Percentiles rank a stretch among this genome's conserved stretches.
phyloP scores from a whole-genome alignment of 23 tunicate species.

The Trididemnum clinides region DNA sequence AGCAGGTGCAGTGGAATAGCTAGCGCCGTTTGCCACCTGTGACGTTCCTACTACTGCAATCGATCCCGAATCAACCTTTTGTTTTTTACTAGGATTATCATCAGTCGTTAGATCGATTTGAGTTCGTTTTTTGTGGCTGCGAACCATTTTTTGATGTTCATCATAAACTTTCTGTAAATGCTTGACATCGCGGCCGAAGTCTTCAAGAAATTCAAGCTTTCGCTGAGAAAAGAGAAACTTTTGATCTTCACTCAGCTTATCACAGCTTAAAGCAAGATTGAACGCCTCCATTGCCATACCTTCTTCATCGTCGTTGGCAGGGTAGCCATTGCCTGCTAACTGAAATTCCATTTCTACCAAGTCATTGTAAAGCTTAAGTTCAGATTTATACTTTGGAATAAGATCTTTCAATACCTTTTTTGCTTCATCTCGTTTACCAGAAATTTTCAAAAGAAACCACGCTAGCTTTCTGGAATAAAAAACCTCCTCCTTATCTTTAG shows the following conservation, averaged over 20 bases:
- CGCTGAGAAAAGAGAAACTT: constrained; percentile 83
- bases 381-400: constrained; percentile 48
- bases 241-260: constrained; percentile 71
- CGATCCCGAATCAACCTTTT: constrained; percentile 57
- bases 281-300: constrained; percentile 70
- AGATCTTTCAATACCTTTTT: constrained; percentile 65
- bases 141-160: constrained; percentile 81
- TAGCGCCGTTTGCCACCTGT: constrained; percentile 40
- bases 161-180: constrained; percentile 80
- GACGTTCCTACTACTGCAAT: constrained; percentile 42
- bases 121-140: constrained; percentile 64
- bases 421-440: constrained; percentile 56
- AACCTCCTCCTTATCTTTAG: constrained; percentile 67
- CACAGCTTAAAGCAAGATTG: constrained; percentile 58
- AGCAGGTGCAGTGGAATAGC: not conserved
- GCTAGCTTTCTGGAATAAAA: constrained; percentile 78
- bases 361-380: constrained; percentile 75
- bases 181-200: constrained; percentile 80
- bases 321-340: constrained; percentile 20
- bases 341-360: constrained; percentile 89
- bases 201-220: constrained; percentile 85
- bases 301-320: constrained; percentile 39
- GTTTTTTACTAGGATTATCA: constrained; percentile 61
- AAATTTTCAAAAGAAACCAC: constrained; percentile 80
- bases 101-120: constrained; percentile 39